Base-by-base conservation (phyloP, 1,140 invertebrate genomes). In the Drosophila kepulauana region DNA sequence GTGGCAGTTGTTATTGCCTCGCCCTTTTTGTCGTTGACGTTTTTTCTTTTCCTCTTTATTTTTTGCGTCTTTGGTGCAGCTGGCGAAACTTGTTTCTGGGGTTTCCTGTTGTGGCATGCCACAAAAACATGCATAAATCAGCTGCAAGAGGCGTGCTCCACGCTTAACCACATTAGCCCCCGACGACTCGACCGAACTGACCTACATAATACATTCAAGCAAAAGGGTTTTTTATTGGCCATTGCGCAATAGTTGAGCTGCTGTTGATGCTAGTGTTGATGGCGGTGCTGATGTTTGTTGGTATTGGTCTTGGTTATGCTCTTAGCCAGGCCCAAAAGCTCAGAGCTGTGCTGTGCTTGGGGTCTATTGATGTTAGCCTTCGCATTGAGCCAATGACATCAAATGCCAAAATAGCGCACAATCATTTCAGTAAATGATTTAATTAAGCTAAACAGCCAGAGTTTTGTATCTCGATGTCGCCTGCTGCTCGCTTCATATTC, bases 361-460 rank as follows among this genome's bases (percentile, higher is more conserved):
- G n/a, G 57, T 52, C 51, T 56, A 52, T 69, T 28, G 54, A 25
- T 20, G 59, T 49, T 75, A 89, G 88, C 85, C 85, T 89, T 89
- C 85, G 81, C 86, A 81, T 76, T 89, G 81, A 88, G 82, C 80
- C 81, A 89, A 85, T 88, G 85, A 88, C 75, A 85, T 76, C 64
- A 76, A 76, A 69, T 66, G 56, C 33, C 68, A 89, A 89, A 85
- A 90, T 90, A 89, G 78, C 85, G 85, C 85, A 89, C 86, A 89
- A 89, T 89, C 85, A 89, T 89, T 89, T 90, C 86, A 82, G 67
- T 89, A 89, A 89, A 89, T 89, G 86, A 89, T 89, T 89, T 89
- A 89, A 89, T 89, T 89, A 89, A 89, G 82, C 86, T 90, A 85
- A 90, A 89, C 85, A 89, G 78, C 46, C 64, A 71, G 64, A 77